Evolutionary conservation across 2,797 vertebrate species (phyloP).

Genomic region (Eptatretus atami): DNA sequence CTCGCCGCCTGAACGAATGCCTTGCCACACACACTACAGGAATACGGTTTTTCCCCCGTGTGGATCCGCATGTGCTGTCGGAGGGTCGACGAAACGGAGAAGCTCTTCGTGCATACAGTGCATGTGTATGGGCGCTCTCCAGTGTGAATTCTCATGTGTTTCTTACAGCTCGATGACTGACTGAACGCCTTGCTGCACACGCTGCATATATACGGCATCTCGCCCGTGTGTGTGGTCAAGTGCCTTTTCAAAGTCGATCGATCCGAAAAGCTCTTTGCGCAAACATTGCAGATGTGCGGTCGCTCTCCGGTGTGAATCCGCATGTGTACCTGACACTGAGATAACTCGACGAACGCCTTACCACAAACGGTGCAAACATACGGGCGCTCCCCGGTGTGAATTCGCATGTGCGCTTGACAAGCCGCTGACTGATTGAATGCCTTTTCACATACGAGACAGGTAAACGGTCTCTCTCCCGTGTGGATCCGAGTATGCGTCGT

Average conservation of each 20-base stretch:
- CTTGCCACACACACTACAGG: not conserved
- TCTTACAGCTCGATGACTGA: not conserved
- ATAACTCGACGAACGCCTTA: not conserved
- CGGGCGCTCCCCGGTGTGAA: not conserved
- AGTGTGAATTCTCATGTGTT: not conserved
- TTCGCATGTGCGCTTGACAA: not conserved
- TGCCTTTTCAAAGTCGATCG: not conserved
- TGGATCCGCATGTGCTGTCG: not conserved
- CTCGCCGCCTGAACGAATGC: not conserved
- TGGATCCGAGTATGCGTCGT: not conserved
- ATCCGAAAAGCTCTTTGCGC: not conserved
- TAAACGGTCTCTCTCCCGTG: not conserved
- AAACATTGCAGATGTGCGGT: not conserved
- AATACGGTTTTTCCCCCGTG: not conserved
- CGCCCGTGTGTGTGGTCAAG: not conserved
- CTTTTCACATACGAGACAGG: not conserved
- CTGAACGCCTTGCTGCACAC: constrained; percentile 4
- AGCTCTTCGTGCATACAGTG: not conserved
- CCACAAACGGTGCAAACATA: not conserved
- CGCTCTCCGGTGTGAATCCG: not conserved
- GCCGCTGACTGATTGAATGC: not conserved
- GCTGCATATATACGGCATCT: not conserved
- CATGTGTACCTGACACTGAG: not conserved
- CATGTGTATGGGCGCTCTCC: constrained; percentile 1
- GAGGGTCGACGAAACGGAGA: constrained; percentile 2